phyloP scores from a whole-genome alignment of 2,888 invertebrate species.

The Polymixis flavicincta region DNA sequence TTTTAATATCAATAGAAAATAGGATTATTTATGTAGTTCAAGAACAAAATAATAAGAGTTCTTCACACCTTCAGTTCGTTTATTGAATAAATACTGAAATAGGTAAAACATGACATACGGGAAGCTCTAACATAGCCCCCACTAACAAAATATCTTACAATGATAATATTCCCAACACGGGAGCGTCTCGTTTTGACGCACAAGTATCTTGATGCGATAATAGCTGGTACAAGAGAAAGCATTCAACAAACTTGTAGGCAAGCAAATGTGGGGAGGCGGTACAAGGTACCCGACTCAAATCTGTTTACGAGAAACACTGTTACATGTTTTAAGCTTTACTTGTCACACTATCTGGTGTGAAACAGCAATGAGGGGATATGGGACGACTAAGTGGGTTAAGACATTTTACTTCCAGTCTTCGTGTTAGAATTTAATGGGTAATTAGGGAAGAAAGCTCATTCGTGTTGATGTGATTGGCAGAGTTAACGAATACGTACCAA shows the following conservation, averaged over 20 bases:
- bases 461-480: conserved; percentile 14
- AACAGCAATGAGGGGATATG: conserved; percentile 49
- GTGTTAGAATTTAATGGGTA: conserved; percentile 34
- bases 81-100: conserved; percentile 28
- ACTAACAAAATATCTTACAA: conserved; percentile 45
- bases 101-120: not conserved
- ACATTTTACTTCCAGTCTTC: conserved; percentile 36
- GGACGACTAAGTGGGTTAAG: conserved; percentile 38
- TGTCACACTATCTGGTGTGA: conserved; percentile 71
- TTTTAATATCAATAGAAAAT: no score
- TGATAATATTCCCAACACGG: conserved; percentile 39
- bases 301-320: conserved; percentile 81
- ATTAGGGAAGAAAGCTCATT: conserved; percentile 33
- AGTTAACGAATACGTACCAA: conserved; percentile 11
- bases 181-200: conserved; percentile 58
- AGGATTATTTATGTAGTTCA: not conserved
- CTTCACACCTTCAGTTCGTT: not conserved
- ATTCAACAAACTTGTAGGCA: conserved; percentile 83
- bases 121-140: not conserved
- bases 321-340: conserved; percentile 77
- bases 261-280: conserved; percentile 71
- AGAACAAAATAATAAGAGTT: not conserved
- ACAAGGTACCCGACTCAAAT: conserved; percentile 77
- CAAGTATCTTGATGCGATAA: conserved; percentile 82
- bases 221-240: conserved; percentile 85